Evolutionary conservation across 2,888 invertebrate species (phyloP), one percentile per base, ranked within the genome.

Genomic region (Eugnorisma glareosa): DNA sequence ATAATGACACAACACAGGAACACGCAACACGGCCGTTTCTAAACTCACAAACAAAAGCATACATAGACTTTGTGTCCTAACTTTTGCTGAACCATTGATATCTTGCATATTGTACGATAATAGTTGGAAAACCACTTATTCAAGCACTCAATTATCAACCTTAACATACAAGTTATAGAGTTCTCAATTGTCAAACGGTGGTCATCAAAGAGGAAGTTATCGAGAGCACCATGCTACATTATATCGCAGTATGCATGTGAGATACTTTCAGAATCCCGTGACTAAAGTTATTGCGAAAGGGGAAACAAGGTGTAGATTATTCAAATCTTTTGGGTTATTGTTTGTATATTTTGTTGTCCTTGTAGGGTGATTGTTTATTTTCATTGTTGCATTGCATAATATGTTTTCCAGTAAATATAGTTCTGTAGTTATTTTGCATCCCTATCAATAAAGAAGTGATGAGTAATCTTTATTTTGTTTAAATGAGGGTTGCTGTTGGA

Each of bases 61-160:
- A 83, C 66, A 78, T 75, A 83, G 74, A 78, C 68, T 51, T 63
- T 18, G 15, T 73, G 37, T 75, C 43, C 71, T 66, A 77, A 87
- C 80, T 87, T 86, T 76, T 76, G 82, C 79, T 81, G 76, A 85
- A 76, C 11, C 75, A 81, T 77, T 85, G 76, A 84, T 83, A 82
- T 70, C 77, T 81, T 81, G 88, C 79, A 73, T 76, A 73, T 74
- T 69, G 54, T 67, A 63, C 80, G 68, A 63, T 64, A 79, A 64
- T 24, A 82, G 75, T 71, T 61, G 59, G 57, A 61, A 70, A 66
- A 51, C 54, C 63, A 45, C 6, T 43, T 45, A 6, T 43, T 48
- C 1, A 5, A 10, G 11, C 63, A 71, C 21, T 71, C 13, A 0
- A 81, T 57, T 66, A 31, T n/a, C 37, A 51, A 79, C 75, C 28